A percentile compares a stretch with the other conserved stretches of the same genome.
These are phyloP conservation scores for Stigmatopora argus DNA, from an alignment of 2,113 vertebrate genomes.

Conservation along the genomic window DNA sequence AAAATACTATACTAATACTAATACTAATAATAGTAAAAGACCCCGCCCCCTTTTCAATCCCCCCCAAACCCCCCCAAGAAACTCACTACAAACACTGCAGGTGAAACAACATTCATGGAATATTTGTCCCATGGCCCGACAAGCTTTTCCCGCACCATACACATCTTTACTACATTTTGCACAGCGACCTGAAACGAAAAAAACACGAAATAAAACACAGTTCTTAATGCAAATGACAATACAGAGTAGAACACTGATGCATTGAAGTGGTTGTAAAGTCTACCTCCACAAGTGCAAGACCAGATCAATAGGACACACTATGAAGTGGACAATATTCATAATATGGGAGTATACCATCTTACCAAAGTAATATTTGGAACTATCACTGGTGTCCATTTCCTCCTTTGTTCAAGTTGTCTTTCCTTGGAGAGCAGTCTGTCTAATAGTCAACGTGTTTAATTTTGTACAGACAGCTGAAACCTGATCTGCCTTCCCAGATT, in stretches of 20 bases:
- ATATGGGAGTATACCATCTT: constrained; percentile 6
- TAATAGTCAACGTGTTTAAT: constrained; percentile 40
- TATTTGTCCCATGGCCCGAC: constrained; percentile 48
- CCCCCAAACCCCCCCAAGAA: no score
- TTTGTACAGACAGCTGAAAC: constrained; percentile 59
- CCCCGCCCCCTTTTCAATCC: no score
- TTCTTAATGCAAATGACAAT: not conserved
- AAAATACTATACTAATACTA: no score
- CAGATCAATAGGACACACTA: not conserved
- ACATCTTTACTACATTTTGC: constrained; percentile 37
- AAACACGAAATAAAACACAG: not conserved
- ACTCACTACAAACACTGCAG: constrained; percentile 56
- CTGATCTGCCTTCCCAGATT: constrained; percentile 34
- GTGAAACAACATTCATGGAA: constrained; percentile 58
- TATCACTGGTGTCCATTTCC: constrained; percentile 32
- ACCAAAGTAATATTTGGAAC: constrained; percentile 39
- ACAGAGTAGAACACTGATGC: not conserved
- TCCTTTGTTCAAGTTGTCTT: constrained; percentile 17
- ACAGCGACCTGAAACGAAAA: constrained; percentile 42
- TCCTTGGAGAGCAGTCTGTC: constrained; percentile 7
- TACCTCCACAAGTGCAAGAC: not conserved
- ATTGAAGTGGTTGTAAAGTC: not conserved
- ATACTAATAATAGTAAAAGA: no score
- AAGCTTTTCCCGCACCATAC: constrained; percentile 28
- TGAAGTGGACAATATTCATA: not conserved